phyloP scores from a whole-genome alignment of 2,888 invertebrate species.

The Stenotaenia linearis region DNA sequence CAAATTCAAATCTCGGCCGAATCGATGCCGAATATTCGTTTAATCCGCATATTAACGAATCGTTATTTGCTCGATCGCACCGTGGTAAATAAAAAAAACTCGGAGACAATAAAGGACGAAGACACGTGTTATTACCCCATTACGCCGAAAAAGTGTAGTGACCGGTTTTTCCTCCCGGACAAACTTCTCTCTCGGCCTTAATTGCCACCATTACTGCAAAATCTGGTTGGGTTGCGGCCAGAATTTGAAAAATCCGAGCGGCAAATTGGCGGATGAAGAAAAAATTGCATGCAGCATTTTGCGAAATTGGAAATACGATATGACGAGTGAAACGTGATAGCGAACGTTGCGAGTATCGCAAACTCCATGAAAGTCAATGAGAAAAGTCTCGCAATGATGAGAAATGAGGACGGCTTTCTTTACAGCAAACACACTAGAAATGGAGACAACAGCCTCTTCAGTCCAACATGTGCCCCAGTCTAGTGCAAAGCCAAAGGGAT shows the following conservation, averaged over 20 bases:
- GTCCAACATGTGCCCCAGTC: constrained; percentile 19
- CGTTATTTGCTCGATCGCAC: no score
- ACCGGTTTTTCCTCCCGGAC: background rate
- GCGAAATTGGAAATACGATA: background rate
- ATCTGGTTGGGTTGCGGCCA: background rate
- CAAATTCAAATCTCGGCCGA: no score
- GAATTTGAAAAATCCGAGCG: background rate
- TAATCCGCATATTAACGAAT: no score
- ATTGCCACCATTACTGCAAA: background rate
- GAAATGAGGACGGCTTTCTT: constrained; percentile 1
- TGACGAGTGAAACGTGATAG: background rate
- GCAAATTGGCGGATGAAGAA: background rate
- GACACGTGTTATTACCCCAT: background rate
- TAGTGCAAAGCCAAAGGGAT: constrained; percentile 9
- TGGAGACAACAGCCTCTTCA: constrained; percentile 10
- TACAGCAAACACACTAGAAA: constrained; percentile 5
- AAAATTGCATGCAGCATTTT: no score
- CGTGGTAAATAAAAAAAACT: no score
- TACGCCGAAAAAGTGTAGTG: background rate
- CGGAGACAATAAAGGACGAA: no score
- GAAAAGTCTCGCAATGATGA: constrained; percentile 1
- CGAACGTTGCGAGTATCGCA: background rate
- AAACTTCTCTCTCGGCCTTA: background rate
- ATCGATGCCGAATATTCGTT: no score
- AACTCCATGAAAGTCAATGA: constrained; percentile 16